Percentiles rank a stretch among this genome's conserved stretches.
Evolutionary conservation across 2,797 vertebrate genomes (phyloP).

Genomic region (Taenioides sp.): DNA sequence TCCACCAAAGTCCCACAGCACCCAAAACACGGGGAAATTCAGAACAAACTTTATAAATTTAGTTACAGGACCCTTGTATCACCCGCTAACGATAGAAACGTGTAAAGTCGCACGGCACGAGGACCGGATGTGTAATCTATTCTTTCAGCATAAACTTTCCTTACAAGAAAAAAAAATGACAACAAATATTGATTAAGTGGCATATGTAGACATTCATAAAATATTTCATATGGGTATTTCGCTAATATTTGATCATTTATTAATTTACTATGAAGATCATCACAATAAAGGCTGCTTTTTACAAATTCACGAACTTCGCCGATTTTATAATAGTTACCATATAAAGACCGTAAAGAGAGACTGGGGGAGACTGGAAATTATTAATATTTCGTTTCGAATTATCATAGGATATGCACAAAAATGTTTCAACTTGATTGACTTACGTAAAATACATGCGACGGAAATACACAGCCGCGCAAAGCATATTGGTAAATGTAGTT

Average conservation of each 20-base stretch:
- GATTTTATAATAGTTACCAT: neutral
- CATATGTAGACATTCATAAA: neutral
- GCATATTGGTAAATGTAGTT: slow-evolving; percentile 30
- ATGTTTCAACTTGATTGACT: neutral
- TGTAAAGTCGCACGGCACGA: neutral
- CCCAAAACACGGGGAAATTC: neutral
- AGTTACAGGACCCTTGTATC: neutral
- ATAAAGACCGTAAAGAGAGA: too few relatives aligned
- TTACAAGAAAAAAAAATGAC: neutral
- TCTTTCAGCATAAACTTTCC: slow-evolving; percentile 48
- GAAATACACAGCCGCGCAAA: slow-evolving; percentile 24
- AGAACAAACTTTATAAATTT: neutral
- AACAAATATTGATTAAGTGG: neutral
- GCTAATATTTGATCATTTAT: neutral
- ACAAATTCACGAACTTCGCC: neutral
- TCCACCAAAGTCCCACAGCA: slow-evolving; percentile 21
- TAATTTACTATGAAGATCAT: neutral
- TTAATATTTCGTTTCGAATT: neutral
- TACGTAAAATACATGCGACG: slow-evolving; percentile 43
- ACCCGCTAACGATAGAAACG: slow-evolving; percentile 1
- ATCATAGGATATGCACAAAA: neutral
- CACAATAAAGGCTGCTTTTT: neutral
- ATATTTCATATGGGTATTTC: neutral
- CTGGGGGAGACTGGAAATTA: too few relatives aligned
- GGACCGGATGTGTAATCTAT: neutral